Base-by-base conservation (phyloP, 35 echinoderm and acorn worm genomes). In the Holothuria glaberrima region DNA sequence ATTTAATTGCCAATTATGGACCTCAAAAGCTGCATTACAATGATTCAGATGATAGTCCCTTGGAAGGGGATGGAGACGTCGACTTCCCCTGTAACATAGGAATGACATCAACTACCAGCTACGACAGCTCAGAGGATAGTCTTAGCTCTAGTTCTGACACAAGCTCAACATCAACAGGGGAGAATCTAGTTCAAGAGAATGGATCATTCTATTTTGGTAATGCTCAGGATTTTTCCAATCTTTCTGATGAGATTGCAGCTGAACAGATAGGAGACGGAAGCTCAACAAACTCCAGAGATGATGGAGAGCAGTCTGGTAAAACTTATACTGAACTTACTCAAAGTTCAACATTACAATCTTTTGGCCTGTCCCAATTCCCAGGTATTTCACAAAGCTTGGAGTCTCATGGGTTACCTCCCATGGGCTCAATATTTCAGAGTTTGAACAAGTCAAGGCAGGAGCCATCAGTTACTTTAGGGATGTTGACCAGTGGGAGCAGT, bases 1-100 rank as follows among this genome's bases (percentile, higher is more conserved):
- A 62, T 87, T 16, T 87, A 34, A 84, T 29, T 64, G 59, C 80
- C 34, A 87, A 50, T 50, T 84, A 84, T 33, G 60, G 44, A 44
- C 91, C 90, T 28, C 91, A 87, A 29, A 93, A 92, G 91, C 87
- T 96, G 46, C 94, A 96, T 31, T 96, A 90, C 59, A 96, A 92
- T 59, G 94, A 96, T 38, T 90, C 88, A 7, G 91, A 96, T 56
- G 94, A 95, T 32, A 75, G 50, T 57, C 68, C 87, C 27, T 13
- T 80, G 58, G 44, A 22, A 9, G 52, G 48, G 20, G 80, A 91
- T 60, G 90, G 87, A 38, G 50, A 54, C 12, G 88, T 76, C 10
- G 92, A 90, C 30, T 45, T 82, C 17, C 71, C 71, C 33, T 86
- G 92, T 86, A 90, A 86, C 60, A 68, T 94, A 16, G 70, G 86